Evolutionary conservation across 2,113 vertebrate genomes (phyloP).

Genomic region (Pampusana beccarii): DNA sequence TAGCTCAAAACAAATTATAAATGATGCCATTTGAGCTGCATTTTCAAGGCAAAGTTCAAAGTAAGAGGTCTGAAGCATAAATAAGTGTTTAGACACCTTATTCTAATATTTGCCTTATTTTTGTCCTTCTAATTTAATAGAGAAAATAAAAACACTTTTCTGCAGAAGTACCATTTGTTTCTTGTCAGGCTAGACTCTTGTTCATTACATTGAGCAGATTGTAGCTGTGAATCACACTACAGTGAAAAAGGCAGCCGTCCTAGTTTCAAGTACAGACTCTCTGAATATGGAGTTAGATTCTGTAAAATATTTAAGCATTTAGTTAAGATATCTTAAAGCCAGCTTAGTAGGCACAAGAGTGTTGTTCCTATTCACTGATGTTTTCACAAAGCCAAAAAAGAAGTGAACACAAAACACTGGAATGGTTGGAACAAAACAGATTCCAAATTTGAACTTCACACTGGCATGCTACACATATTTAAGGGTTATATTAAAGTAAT

Average conservation of each 20-base stretch:
- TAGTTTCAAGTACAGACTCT: background rate
- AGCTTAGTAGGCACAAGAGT: background rate
- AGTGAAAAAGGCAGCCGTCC: background rate
- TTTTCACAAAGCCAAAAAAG: background rate
- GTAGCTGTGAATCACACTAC: background rate
- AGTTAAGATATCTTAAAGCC: background rate
- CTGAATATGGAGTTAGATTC: background rate
- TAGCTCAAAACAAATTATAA: background rate
- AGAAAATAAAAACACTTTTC: background rate
- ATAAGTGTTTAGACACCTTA: background rate
- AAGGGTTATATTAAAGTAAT: background rate
- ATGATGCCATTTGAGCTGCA: background rate
- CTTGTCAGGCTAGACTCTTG: background rate
- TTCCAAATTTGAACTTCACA: background rate
- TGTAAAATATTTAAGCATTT: background rate
- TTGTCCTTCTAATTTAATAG: background rate
- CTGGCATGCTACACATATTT: background rate
- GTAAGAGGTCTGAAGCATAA: background rate
- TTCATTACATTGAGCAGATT: background rate
- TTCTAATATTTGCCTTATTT: background rate
- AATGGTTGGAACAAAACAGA: background rate
- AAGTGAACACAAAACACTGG: background rate
- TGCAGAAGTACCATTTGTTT: background rate
- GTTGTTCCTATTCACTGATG: background rate
- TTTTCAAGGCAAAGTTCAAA: background rate